Percentiles rank a stretch among this genome's conserved stretches.
Conservation (phyloP, 2,888 invertebrate genomes). For the Ornithoptera alexandrae region DNA sequence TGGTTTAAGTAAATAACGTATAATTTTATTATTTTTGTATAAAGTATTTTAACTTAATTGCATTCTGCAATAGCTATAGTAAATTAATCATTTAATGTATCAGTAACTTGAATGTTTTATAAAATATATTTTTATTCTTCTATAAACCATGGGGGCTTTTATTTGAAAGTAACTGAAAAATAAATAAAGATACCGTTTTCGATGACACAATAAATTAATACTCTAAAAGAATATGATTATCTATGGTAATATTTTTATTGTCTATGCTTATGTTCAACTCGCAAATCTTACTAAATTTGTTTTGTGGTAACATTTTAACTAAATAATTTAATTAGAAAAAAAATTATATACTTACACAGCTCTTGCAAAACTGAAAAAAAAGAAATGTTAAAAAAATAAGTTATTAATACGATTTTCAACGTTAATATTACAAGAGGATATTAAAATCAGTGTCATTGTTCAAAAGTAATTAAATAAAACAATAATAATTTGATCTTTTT, state of each 20-base stretch:
- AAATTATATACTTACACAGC: constrained; percentile 38
- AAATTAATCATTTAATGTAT: neutral
- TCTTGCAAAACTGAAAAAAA: constrained; percentile 41
- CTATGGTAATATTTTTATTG: too few species aligned
- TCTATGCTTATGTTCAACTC: neutral
- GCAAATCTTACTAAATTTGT: neutral
- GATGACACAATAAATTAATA: neutral
- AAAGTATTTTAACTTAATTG: neutral
- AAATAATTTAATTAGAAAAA: neutral
- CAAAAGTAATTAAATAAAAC: neutral
- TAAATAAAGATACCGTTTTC: neutral
- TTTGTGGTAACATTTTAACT: neutral
- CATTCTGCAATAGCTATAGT: neutral
- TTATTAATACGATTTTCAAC: neutral
- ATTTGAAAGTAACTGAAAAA: constrained; percentile 2
- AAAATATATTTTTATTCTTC: neutral
- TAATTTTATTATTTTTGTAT: neutral
- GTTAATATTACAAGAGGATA: neutral
- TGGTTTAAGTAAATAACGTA: neutral
- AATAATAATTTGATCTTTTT: neutral
- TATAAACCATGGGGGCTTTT: neutral
- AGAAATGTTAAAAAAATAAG: constrained; percentile 2
- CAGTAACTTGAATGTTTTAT: neutral
- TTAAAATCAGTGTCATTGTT: neutral
- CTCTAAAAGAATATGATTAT: too few species aligned